These are phyloP conservation scores for Todiramphus saurophagus DNA, from an alignment of 2,113 vertebrate species.

Conservation along the genomic window DNA sequence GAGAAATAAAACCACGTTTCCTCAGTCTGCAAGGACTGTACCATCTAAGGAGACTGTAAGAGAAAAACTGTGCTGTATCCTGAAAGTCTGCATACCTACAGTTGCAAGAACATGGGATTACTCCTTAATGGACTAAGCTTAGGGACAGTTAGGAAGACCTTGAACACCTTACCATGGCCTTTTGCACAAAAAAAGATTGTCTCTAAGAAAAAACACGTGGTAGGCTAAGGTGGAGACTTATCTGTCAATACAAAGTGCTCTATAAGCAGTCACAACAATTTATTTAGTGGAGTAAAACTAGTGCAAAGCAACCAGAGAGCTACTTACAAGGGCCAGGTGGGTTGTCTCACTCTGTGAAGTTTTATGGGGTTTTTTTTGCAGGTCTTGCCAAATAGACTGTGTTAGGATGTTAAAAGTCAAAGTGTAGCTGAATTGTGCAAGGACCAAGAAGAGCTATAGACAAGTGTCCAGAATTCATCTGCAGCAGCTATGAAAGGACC, in stretches of 20 bases:
- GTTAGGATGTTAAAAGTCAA: not conserved
- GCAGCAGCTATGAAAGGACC: not conserved
- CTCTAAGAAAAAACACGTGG: not conserved
- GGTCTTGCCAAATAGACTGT: not conserved
- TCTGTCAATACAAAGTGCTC: accelerated
- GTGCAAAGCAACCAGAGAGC: not conserved
- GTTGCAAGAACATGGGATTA: not conserved
- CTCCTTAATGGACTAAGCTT: not conserved
- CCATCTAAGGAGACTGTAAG: not conserved
- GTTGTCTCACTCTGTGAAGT: not conserved
- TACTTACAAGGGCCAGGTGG: not conserved
- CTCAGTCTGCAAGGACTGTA: not conserved
- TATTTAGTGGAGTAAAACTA: not conserved
- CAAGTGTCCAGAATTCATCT: not conserved
- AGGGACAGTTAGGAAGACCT: not conserved
- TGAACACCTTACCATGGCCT: accelerated
- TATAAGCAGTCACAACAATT: not conserved
- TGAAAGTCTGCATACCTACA: not conserved
- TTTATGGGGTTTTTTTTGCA: not conserved
- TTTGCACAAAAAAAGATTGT: not conserved
- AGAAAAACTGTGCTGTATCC: not conserved
- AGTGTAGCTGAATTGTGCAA: not conserved
- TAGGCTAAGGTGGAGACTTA: not conserved
- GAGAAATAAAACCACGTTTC: not conserved
- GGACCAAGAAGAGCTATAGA: not conserved